Evolutionary conservation across 2,113 vertebrate genomes (phyloP).

Genomic region (Xyrauchen texanus): DNA sequence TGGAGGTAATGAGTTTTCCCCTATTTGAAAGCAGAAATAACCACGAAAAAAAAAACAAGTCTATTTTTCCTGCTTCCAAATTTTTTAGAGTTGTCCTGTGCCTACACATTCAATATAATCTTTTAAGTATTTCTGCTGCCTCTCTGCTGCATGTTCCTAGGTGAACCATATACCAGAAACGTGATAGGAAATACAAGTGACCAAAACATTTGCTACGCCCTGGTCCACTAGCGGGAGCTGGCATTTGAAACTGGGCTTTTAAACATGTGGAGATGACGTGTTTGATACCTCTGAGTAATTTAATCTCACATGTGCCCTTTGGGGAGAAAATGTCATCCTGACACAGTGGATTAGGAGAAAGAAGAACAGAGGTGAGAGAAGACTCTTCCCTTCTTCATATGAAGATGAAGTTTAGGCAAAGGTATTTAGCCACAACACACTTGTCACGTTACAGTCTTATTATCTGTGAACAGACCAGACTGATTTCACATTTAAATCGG

Average conservation of each 20-base stretch:
- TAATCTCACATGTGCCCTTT: constrained; percentile 52
- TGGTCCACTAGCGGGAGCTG: constrained; percentile 30
- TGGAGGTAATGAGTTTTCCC: neutral
- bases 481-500: too few species aligned
- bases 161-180: neutral
- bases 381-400: neutral
- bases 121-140: neutral
- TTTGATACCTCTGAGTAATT: constrained; percentile 51
- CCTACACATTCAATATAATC: neutral
- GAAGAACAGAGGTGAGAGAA: constrained; percentile 28
- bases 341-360: constrained; percentile 30
- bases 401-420: neutral
- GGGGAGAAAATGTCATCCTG: constrained; percentile 52
- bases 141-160: neutral
- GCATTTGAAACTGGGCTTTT: constrained; percentile 51
- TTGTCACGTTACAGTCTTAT: constrained; percentile 14
- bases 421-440: neutral
- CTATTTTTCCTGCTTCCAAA: neutral
- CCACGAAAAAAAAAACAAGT: neutral
- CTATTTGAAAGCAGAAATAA: neutral
- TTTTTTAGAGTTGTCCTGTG: neutral
- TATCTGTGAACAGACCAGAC: neutral
- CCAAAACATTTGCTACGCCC: neutral
- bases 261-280: constrained; percentile 50
- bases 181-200: constrained; percentile 28